Conservation (phyloP, 2,113 vertebrate genomes). For the Spea bombifrons region DNA sequence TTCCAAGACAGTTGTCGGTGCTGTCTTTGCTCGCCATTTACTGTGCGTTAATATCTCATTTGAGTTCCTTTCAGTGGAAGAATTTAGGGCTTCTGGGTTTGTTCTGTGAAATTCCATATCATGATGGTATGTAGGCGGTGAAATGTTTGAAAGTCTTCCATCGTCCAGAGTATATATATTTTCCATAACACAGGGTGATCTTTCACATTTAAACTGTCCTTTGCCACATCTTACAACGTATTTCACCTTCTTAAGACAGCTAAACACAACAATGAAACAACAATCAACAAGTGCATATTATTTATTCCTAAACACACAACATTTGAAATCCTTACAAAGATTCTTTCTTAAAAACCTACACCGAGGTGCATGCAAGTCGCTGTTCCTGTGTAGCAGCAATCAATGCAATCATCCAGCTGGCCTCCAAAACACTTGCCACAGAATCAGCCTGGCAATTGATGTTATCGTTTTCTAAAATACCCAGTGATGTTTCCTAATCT, state of each 20-base stretch:
- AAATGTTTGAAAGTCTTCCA: conserved; percentile 20
- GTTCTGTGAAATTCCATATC: background rate
- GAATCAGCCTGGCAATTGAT: no score
- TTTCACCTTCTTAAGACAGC: conserved; percentile 46
- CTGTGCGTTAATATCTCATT: background rate
- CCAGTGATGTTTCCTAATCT: no score
- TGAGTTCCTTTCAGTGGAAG: background rate
- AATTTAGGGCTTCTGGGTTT: background rate
- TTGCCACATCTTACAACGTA: background rate
- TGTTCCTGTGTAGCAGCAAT: no score
- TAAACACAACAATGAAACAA: conserved; percentile 40
- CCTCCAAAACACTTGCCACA: no score
- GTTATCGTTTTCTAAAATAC: no score
- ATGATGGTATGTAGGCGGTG: background rate
- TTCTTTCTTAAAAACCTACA: no score
- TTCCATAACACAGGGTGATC: background rate
- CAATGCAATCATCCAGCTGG: no score
- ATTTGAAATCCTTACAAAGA: no score
- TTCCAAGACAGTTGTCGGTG: background rate
- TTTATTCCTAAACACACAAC: no score
- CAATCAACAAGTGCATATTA: background rate
- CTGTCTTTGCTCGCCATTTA: background rate
- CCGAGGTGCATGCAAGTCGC: no score
- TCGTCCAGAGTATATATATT: conserved; percentile 22
- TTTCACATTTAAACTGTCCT: conserved; percentile 25